A percentile compares a stretch with the other conserved stretches of the same genome.
phyloP scores from a whole-genome alignment of 2,113 vertebrate genomes.

The Lamprologus tigripictilis region DNA sequence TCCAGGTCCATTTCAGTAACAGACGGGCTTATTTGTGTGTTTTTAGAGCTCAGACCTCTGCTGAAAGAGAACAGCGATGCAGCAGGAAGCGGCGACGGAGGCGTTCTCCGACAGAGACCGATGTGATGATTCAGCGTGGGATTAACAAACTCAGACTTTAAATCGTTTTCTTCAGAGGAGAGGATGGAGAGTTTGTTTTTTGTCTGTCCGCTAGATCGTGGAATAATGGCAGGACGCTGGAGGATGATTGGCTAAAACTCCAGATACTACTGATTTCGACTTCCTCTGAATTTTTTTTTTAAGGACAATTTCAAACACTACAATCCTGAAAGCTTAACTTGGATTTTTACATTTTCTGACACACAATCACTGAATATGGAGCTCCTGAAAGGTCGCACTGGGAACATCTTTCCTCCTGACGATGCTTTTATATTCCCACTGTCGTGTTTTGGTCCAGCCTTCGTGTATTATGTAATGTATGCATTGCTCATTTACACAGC shows the following conservation, averaged over 20 bases:
- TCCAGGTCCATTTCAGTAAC: background rate
- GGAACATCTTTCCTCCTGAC: background rate
- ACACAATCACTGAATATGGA: background rate
- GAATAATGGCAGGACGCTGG: rapidly evolving
- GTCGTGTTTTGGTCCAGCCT: background rate
- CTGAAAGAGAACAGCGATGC: background rate
- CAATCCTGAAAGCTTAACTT: background rate
- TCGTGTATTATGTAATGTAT: background rate
- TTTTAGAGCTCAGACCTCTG: background rate
- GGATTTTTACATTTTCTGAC: background rate
- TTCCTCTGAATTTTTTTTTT: background rate
- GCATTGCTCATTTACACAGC: background rate
- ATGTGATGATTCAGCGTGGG: background rate
- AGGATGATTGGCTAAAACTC: background rate
- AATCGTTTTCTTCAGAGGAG: background rate
- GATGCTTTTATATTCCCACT: background rate
- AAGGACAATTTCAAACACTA: background rate
- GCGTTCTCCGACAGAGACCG: background rate
- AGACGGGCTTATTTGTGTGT: background rate
- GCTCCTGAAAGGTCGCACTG: background rate
- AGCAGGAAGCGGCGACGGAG: background rate
- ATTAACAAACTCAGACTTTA: background rate
- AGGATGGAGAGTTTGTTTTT: background rate
- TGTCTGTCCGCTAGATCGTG: rapidly evolving
- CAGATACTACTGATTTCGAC: background rate